Evolutionary conservation across 2,797 vertebrate genomes (phyloP), one percentile per base, ranked within the genome.

Genomic region (Botia almorhae): DNA sequence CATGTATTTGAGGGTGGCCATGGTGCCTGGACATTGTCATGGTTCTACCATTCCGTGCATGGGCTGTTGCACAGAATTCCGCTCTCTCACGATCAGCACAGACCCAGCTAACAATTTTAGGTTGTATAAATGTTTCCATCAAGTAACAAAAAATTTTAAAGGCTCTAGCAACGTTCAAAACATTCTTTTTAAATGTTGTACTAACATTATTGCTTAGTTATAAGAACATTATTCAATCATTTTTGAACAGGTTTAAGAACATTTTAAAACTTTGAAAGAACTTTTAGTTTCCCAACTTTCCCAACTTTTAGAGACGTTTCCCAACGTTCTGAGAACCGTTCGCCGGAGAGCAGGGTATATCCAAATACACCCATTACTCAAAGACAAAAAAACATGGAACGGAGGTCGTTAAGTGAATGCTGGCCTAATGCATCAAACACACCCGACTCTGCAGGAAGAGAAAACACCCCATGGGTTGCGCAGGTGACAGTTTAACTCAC

Each of bases 291-390:
- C 23, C 23, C 23, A 26, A 26, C 23, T 26, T 26, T 26, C 23
- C 23, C 23, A 26, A 26, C 23, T 26, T 26, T 26, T 26, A 26
- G 8, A 7, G 8, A 43, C 8, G 39, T 43, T 43, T 43, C 6
- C 7, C 39, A 43, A 43, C 5, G 39, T 43, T 43, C 5, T 43
- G 7, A 43, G 7, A 43, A 43, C 39, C 8, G 39, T 7, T 43
- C 7, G 1, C 39, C 7, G 39, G 60, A 53, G 21, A 79, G 67
- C 12, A 85, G 58, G 55, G 67, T 83, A 29, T 29, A n/a, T 64
- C 53, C 70, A 76, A 80, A 83, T 74, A 29, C 21, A 68, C n/a
- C 26, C 74, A 87, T 87, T 82, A 83, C 67, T 82, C 84, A 85
- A 67, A 69, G 12, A 43, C 12, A 75, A 51, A 39, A 58, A 73